Evolutionary conservation across 2,888 invertebrate genomes (phyloP), one percentile per base, ranked within the genome.

Genomic region (Gymnoscelis rufifasciata): DNA sequence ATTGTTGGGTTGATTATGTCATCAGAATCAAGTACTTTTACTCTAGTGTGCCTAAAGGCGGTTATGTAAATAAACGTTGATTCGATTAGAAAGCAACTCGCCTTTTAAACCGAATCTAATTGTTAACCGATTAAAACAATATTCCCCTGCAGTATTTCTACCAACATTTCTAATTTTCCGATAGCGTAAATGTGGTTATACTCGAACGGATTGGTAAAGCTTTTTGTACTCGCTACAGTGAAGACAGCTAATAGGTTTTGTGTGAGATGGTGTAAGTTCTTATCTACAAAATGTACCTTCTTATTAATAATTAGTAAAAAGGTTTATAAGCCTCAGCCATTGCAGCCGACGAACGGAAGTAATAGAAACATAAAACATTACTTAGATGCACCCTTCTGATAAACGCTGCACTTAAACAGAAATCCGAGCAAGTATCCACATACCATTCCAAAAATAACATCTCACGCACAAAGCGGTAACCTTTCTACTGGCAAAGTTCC

Each of bases 401-500:
- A 81, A 81, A 84, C 70, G 64, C 61, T 71, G 76, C 75, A 80
- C 79, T 81, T 76, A 74, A 62, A 70, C 69, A 66, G 66, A 69
- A 66, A 70, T 66, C 63, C 43, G 57, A 61, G 63, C 43, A 58
- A 61, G 63, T 67, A 68, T 55, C 68, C 65, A 70, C 70, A 74
- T 74, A 70, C 74, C 70, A 64, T 64, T 74, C 79, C 70, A 52
- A 71, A 87, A 83, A 84, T 86, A 87, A 73, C 63, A 54, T 47
- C 62, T 58, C 64, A 63, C 57, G 57, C 58, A 52, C 57, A 48
- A 54, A 64, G 61, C 60, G 53, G 59, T 51, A 62, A 58, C 60
- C 64, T 68, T 68, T 60, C 60, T 52, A 47, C 35, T 43, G 39
- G 39, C 38, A 54, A 40, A 47, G 51, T 50, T 59, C 51, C 60